Base-by-base conservation (phyloP, 2,797 vertebrate genomes). In the Miichthys miiuy region DNA sequence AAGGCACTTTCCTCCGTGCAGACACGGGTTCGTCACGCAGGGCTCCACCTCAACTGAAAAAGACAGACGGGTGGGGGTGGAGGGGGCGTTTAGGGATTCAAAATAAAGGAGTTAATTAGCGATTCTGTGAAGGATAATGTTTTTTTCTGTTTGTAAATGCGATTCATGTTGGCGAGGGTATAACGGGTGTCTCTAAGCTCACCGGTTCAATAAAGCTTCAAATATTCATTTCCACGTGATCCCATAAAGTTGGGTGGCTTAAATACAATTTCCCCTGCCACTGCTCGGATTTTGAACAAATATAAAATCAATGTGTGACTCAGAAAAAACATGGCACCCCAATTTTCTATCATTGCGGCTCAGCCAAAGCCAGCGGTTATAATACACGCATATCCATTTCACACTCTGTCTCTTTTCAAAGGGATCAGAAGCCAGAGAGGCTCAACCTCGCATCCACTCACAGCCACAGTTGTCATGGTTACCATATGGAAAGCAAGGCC, bases 1-100 rank as follows among this genome's bases (percentile, higher is more conserved):
- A 0, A 93, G 93, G 83, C 97, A 98, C 46, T 96, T 97, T 47
- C 98, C 98, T 13, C 97, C 96, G 0, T 98, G 97, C 88, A 98
- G 94, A 88, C 98, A 99, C 0, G 97, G 97, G 90, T 97, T 96
- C 77, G 91, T 96, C 88, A 95, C 93, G 23, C 97, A 98, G 63
- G 96, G 96, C 46, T 97, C 94, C 0, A 83, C 61, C 2, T 86
- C 88, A 0, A 58, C 96, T 97, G 77, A 2, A 84, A 81, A 61
- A 1, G 68, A 76, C 76, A 77, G 71, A 80, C 7, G 14, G 77
- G 63, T 16, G 7, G 23, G 51, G 58, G 60, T 14, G 51, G 56
- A 51, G 50, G 44, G 34, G 41, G n/a, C 8, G 46, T 71, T 75
- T 20, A 14, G 44, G 27, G 27, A 73, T 55, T 74, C 6, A 52